Conservation (phyloP, 2,888 invertebrate genomes). For the Monochamus alternatus region DNA sequence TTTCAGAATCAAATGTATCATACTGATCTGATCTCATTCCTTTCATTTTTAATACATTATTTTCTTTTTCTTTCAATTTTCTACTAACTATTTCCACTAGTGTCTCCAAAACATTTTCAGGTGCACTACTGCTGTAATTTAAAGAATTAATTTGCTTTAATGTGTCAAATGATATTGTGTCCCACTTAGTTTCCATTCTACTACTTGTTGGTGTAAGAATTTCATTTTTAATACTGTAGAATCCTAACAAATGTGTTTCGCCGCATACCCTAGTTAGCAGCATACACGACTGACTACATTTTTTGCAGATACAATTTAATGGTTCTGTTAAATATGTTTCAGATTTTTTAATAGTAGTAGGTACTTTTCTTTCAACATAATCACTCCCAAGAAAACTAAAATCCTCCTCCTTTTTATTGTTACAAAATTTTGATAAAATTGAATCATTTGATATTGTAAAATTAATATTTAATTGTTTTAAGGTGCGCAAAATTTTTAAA, state of each 20-base stretch:
- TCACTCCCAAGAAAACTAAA: slow-evolving; percentile 7
- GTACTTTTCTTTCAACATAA: neutral
- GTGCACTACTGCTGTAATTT: slow-evolving; percentile 23
- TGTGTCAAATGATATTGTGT: slow-evolving; percentile 22
- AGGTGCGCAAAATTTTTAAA: slow-evolving; percentile 52
- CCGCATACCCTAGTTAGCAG: slow-evolving; percentile 41
- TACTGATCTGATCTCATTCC: slow-evolving; percentile 30
- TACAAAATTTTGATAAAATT: slow-evolving; percentile 27
- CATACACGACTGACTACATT: slow-evolving; percentile 47
- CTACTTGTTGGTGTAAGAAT: slow-evolving; percentile 35
- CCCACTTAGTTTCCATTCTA: slow-evolving; percentile 31
- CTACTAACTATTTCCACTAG: slow-evolving; percentile 52
- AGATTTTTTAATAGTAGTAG: neutral
- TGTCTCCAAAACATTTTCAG: slow-evolving; percentile 48
- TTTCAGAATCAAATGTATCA: slow-evolving; percentile 51
- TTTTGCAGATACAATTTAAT: slow-evolving; percentile 41
- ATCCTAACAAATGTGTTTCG: slow-evolving; percentile 51
- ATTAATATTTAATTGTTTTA: slow-evolving; percentile 57
- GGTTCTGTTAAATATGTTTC: slow-evolving; percentile 37
- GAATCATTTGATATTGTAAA: slow-evolving; percentile 58
- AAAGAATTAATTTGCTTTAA: slow-evolving; percentile 16
- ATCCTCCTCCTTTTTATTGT: slow-evolving; percentile 12
- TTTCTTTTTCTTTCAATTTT: slow-evolving; percentile 42
- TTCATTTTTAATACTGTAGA: slow-evolving; percentile 53
- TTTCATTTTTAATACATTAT: slow-evolving; percentile 22